These are phyloP conservation scores for Lottia gigantea DNA, from an alignment of 2,888 invertebrate species.

Conservation along the genomic window DNA sequence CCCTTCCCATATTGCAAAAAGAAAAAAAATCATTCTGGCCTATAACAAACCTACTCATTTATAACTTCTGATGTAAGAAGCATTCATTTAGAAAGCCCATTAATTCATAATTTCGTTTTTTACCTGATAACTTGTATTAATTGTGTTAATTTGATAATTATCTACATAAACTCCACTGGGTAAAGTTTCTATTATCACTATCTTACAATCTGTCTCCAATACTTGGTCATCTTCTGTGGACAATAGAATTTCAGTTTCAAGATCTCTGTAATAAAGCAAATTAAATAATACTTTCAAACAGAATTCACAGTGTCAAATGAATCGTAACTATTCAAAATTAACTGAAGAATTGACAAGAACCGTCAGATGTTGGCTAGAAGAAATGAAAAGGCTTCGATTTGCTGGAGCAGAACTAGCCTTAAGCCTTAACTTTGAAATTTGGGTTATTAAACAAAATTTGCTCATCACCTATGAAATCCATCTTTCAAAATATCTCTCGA, in stretches of 20 bases:
- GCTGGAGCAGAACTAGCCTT: too few species aligned
- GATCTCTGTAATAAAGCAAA: conserved; percentile 31
- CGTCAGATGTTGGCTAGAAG: too few species aligned
- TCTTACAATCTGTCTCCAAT: conserved; percentile 28
- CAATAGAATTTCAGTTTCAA: conserved; percentile 28
- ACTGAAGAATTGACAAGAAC: too few species aligned
- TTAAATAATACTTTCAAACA: background rate
- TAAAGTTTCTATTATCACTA: conserved; percentile 42
- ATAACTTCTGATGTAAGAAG: too few species aligned
- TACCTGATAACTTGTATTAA: too few species aligned
- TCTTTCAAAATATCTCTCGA: conserved; percentile 25
- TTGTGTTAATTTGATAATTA: conserved; percentile 38
- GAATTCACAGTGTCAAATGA: background rate
- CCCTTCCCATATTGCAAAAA: background rate
- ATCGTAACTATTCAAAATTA: too few species aligned
- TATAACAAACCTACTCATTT: too few species aligned
- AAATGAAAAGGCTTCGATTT: too few species aligned
- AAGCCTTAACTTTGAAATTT: too few species aligned
- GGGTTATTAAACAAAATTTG: background rate
- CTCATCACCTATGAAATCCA: conserved; percentile 43
- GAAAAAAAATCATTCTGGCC: too few species aligned
- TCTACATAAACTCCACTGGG: conserved; percentile 52
- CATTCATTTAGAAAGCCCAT: too few species aligned
- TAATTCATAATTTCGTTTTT: too few species aligned
- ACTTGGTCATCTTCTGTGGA: conserved; percentile 13